These are phyloP conservation scores for Nematolebias whitei DNA, from an alignment of 2,113 vertebrate species.

Conservation along the genomic window DNA sequence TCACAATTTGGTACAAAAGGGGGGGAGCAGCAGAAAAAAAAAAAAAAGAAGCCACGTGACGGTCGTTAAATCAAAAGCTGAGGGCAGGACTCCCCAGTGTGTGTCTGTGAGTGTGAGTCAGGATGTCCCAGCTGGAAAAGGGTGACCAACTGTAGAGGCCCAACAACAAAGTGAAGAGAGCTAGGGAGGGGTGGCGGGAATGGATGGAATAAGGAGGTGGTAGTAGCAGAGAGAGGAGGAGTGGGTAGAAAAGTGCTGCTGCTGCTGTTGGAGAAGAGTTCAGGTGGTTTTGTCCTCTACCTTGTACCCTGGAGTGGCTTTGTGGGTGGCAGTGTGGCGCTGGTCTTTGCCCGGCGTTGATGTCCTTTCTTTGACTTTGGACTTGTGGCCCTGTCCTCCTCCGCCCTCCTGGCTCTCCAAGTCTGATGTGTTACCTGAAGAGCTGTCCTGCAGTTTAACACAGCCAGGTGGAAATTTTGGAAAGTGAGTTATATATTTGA, in stretches of 20 bases:
- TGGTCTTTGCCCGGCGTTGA: slow-evolving; percentile 89
- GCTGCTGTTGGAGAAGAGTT: slow-evolving; percentile 85
- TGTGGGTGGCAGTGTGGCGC: slow-evolving; percentile 87
- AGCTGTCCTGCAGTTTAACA: slow-evolving; percentile 87
- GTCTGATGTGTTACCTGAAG: slow-evolving; percentile 93
- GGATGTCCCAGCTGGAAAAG: slow-evolving; percentile 66
- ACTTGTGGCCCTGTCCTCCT: slow-evolving; percentile 81
- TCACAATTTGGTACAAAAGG: slow-evolving; percentile 63
- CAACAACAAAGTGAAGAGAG: slow-evolving; percentile 67
- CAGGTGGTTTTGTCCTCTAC: slow-evolving; percentile 99
- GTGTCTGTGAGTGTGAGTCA: slow-evolving; percentile 40
- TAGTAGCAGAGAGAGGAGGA: slow-evolving; percentile 74
- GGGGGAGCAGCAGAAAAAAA: neutral
- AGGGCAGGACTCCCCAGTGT: slow-evolving; percentile 39
- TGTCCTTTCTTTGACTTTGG: slow-evolving; percentile 89
- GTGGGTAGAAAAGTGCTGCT: slow-evolving; percentile 79
- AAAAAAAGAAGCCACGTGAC: slow-evolving; percentile 13
- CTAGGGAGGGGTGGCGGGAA: slow-evolving; percentile 55
- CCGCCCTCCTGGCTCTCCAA: slow-evolving; percentile 94
- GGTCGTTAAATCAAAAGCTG: slow-evolving; percentile 55
- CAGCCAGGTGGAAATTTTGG: neutral
- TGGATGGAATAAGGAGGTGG: slow-evolving; percentile 71
- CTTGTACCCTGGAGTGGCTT: slow-evolving; percentile 97
- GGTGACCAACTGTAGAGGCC: slow-evolving; percentile 65
- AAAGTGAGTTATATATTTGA: too few relatives aligned